Base-by-base conservation (phyloP, 2,888 invertebrate genomes). In the Brachycybe producta region DNA sequence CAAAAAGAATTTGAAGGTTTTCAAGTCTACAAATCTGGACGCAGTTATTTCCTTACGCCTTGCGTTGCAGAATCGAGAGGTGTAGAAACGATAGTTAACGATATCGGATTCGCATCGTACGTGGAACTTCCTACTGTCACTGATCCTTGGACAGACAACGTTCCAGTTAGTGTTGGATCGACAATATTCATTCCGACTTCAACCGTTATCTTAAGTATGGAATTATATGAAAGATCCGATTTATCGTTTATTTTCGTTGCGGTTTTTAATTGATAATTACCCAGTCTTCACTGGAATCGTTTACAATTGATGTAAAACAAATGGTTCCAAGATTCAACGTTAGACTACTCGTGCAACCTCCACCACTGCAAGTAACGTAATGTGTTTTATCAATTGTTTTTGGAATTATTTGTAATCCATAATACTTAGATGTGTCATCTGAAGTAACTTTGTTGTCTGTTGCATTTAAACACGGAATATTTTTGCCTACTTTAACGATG, bases 381-480 rank as follows among this genome's bases (percentile, higher is more conserved):
- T n/a, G n/a, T n/a, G n/a, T n/a, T n/a, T n/a, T n/a, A n/a, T n/a
- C n/a, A 5, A 36, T 36, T 36, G 36, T 15, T 19, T 36, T 11
- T 30, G 13, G 13, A 30, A 30, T 11, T 30, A 30, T 11, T 30
- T 13, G 13, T 30, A 11, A 8, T 30, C 30, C 13, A 30, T 30
- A 30, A 30, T 30, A 30, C 13, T 30, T 11, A 30, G n/a, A n/a
- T n/a, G n/a, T n/a, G n/a, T n/a, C n/a, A n/a, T n/a, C n/a, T 5
- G 19, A 11, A 15, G 15, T 36, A 5, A 19, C 15, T 17, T 36
- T 36, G 19, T 17, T 17, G 15, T 7, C 7, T 19, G 36, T 36
- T 15, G 43, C 43, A 41, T 49, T 49, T 19, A 49, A 41, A 28
- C 49, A 49, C n/a, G 49, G 49, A 15, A 49, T 8, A 17, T 49